Base-by-base conservation (phyloP, 2,888 invertebrate species). In the Pachliopta kotzebuea region DNA sequence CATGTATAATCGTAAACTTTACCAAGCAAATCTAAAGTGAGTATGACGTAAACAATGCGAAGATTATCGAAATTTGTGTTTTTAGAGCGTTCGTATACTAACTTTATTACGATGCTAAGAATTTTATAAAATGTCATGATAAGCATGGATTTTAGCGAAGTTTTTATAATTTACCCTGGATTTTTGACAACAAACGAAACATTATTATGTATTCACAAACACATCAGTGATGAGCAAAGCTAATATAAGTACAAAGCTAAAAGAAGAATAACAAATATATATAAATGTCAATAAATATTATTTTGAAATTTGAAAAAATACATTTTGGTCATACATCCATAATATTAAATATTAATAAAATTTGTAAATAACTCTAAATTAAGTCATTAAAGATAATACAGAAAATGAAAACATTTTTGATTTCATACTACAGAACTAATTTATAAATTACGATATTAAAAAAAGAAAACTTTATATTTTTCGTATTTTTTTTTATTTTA, bases 401-500 rank as follows among this genome's bases (percentile, higher is more conserved):
- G n/a, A 18, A 45, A 45, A 45, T n/a, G 18, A 45, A 45, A 45
- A 45, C 45, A 45, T 45, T 45, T n/a, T n/a, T n/a, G 45, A 45
- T n/a, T 45, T 45, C 7, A 45, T 45, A n/a, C n/a, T n/a, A n/a
- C 7, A 45, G 6, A 45, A n/a, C 45, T 45, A 45, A 45, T 45
- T 18, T 11, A 18, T 45, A 45, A 45, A 45, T 45, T 18, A n/a
- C n/a, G 45, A n/a, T n/a, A n/a, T 18, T 37, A 37, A 37, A 45
- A 45, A 45, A 45, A 45, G n/a, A 18, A 45, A 45, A 45, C 45
- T n/a, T n/a, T 45, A n/a, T 45, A 45, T 45, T 45, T 45, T 45
- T n/a, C 18, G n/a, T 37, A 37, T 37, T 37, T 45, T 45, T 45
- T 45, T 45, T 45, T 45, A 45, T 45, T 45, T 45, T 45, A 45